A percentile compares a stretch with the other conserved stretches of the same genome.
These are phyloP conservation scores for Pao palembangensis DNA, from an alignment of 2,113 vertebrate species.

Conservation along the genomic window DNA sequence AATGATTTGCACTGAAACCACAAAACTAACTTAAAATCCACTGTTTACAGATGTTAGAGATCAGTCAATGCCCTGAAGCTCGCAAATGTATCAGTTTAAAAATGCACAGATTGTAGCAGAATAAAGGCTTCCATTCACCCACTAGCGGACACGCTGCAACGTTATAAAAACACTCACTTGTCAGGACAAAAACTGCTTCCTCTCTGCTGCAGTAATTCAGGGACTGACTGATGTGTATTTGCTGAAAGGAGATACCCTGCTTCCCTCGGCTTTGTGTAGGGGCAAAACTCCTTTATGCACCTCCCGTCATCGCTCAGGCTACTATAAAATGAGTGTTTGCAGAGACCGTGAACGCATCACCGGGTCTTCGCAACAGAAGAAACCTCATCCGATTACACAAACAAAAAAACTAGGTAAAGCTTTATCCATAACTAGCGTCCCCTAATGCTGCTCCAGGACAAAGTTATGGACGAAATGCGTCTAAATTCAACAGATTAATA, in stretches of 20 bases:
- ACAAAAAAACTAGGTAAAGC: slow-evolving; percentile 17
- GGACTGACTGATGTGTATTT: slow-evolving; percentile 32
- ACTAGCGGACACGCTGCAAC: slow-evolving; percentile 12
- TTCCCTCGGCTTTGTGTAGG: slow-evolving; percentile 25
- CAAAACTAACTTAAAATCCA: neutral
- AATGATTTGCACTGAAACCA: too few relatives aligned
- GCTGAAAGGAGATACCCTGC: slow-evolving; percentile 46
- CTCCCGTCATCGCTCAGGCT: slow-evolving; percentile 26
- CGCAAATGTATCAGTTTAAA: neutral
- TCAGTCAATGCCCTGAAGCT: neutral
- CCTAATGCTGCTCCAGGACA: slow-evolving; percentile 4
- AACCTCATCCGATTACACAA: slow-evolving; percentile 49
- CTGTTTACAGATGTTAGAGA: neutral
- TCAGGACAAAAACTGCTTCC: neutral
- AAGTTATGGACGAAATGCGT: slow-evolving; percentile 14
- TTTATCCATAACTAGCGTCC: slow-evolving; percentile 35
- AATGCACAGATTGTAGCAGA: neutral
- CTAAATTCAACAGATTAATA: neutral
- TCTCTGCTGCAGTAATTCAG: slow-evolving; percentile 27
- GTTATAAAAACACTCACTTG: neutral
- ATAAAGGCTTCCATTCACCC: neutral
- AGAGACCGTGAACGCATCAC: slow-evolving; percentile 3
- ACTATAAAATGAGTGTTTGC: slow-evolving; percentile 4
- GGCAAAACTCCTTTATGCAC: slow-evolving; percentile 15
- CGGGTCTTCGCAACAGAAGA: slow-evolving; percentile 9